Evolutionary conservation across 2,888 invertebrate genomes (phyloP), one percentile per base, ranked within the genome.

Genomic region (Ophraella communa): DNA sequence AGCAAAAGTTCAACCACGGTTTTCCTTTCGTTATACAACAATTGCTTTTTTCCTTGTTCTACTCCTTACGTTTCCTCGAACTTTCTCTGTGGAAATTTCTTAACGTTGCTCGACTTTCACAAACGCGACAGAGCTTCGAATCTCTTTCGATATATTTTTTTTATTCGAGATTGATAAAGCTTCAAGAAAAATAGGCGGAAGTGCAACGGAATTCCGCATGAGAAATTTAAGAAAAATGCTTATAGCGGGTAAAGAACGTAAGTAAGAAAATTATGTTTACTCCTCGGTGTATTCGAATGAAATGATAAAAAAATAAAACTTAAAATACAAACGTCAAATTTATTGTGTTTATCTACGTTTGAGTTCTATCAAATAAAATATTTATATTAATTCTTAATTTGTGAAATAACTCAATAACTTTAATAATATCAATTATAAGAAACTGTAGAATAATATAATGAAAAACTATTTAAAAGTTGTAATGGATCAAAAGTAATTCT

Each of bases 1-100:
- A 71, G 69, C 71, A 69, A 72, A 74, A 72, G 73, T 75, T 45
- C 45, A 21, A n/a, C 20, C 42, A 57, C 47, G 49, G 47, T 47
- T 57, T 57, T 57, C 70, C 72, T 73, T 72, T 72, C 65, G 62
- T 51, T 68, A 67, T 68, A 68, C 70, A 71, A 74, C 74, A 75
- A 74, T 73, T 69, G 70, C 66, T 68, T 72, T 73, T 73, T 71
- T 70, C 66, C 55, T 64, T 66, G 64, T 67, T 66, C 47, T 49
- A 47, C 24, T 47, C 47, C 35, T 20, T 21, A 24, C 24, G 49
- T 33, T 57, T 57, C 35, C 17, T 17, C 11, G 49, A 51, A n/a
- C n/a, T n/a, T n/a, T n/a, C 27, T 51, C n/a, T 51, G 27, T 10
- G 7, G 17, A 49, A 49, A 21, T 49, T 7, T 49, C 49, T 49